These are phyloP conservation scores for Cyanoramphus novaezelandiae DNA, from an alignment of 2,113 vertebrate genomes.

Conservation along the genomic window DNA sequence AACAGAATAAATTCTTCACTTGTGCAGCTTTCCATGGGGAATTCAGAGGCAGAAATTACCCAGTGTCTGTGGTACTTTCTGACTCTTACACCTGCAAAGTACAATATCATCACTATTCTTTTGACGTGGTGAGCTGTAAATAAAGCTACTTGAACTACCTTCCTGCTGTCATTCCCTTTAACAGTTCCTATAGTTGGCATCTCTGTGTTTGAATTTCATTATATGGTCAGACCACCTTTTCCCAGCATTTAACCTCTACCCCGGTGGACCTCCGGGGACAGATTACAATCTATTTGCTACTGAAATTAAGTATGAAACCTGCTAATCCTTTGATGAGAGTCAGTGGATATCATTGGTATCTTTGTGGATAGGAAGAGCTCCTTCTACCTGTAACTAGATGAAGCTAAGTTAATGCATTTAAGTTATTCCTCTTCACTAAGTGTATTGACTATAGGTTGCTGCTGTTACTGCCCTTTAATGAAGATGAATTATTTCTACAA, in stretches of 20 bases:
- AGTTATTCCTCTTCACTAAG: not conserved
- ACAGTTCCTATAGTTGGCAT: not conserved
- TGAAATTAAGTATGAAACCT: conserved; percentile 27
- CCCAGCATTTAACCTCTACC: conserved; percentile 10
- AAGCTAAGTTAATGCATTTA: not conserved
- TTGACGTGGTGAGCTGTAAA: not conserved
- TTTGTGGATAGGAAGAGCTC: not conserved
- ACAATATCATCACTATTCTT: not conserved
- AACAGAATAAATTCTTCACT: not conserved
- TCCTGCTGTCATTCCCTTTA: not conserved
- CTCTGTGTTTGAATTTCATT: conserved; percentile 16
- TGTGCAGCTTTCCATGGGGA: not conserved
- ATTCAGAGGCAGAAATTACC: not conserved
- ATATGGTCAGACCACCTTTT: not conserved
- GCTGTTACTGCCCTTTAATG: not conserved
- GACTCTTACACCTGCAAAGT: not conserved
- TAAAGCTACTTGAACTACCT: not conserved
- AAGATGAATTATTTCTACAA: not conserved
- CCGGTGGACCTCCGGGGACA: not conserved
- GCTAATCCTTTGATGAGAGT: not conserved
- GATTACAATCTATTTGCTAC: not conserved
- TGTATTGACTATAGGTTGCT: not conserved
- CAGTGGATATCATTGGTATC: not conserved
- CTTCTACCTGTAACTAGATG: not conserved
- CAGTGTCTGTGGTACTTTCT: not conserved